These are phyloP conservation scores for Bradysia coprophila DNA, from an alignment of 1,140 invertebrate genomes.

Conservation along the genomic window DNA sequence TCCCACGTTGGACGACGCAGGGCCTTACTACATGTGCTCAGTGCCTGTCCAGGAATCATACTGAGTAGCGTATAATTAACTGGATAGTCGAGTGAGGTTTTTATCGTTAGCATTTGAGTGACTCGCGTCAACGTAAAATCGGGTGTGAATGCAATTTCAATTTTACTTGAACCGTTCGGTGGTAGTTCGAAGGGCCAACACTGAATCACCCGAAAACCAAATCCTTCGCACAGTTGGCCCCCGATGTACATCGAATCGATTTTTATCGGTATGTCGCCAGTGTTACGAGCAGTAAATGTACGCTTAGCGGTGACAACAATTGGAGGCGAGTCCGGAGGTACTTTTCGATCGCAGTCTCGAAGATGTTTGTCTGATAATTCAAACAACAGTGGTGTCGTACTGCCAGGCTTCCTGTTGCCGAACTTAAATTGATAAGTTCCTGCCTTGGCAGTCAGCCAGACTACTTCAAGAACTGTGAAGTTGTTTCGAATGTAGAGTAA, in stretches of 20 bases:
- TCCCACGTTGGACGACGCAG: slow-evolving; percentile 69
- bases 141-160: slow-evolving; percentile 83
- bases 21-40: slow-evolving; percentile 51
- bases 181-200: slow-evolving; percentile 62
- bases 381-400: slow-evolving; percentile 52
- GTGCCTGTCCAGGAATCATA: slow-evolving; percentile 55
- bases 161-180: slow-evolving; percentile 65
- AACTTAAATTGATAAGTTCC: slow-evolving; percentile 75
- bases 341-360: slow-evolving; percentile 57
- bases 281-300: slow-evolving; percentile 75
- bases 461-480: slow-evolving; percentile 74
- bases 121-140: slow-evolving; percentile 79
- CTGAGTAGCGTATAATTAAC: slow-evolving; percentile 62
- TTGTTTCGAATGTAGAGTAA: slow-evolving; percentile 56
- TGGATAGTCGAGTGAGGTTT: slow-evolving; percentile 33
- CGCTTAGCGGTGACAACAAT: slow-evolving; percentile 50
- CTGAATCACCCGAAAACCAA: slow-evolving; percentile 71
- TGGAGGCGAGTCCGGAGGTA: slow-evolving; percentile 31
- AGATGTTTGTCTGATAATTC: slow-evolving; percentile 71
- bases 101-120: slow-evolving; percentile 36
- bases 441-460: slow-evolving; percentile 65
- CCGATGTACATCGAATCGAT: slow-evolving; percentile 61
- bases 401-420: slow-evolving; percentile 72
- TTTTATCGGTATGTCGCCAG: slow-evolving; percentile 61
- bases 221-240: slow-evolving; percentile 59